Conservation (phyloP, 2,888 invertebrate genomes). For the Acrobasis consociella region DNA sequence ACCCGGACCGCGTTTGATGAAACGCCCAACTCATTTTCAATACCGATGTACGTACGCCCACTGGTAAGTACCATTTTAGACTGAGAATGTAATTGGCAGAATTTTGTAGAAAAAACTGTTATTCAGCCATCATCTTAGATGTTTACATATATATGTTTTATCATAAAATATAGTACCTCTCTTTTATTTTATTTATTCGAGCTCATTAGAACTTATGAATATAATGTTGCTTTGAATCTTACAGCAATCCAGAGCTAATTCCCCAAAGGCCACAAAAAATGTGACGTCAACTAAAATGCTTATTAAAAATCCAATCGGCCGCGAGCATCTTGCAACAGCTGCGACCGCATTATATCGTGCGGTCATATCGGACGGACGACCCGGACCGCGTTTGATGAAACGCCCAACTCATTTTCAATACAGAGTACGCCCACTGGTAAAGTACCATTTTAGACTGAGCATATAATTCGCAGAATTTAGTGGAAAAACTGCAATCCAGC, state of each 20-base stretch:
- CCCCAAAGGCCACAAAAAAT: constrained; percentile 1
- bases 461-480: not conserved
- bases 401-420: constrained; percentile 55
- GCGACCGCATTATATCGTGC: constrained; percentile 63
- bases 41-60: constrained; percentile 36
- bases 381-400: constrained; percentile 60
- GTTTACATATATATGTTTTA: no score
- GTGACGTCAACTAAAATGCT: constrained; percentile 23
- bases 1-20: constrained; percentile 58
- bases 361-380: constrained; percentile 51
- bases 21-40: constrained; percentile 59
- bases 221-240: no score
- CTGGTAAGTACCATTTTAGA: constrained; percentile 28
- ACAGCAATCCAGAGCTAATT: not conserved
- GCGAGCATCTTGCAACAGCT: constrained; percentile 51
- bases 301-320: constrained; percentile 68
- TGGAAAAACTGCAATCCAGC: no score
- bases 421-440: constrained; percentile 28
- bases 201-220: no score
- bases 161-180: no score
- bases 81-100: not conserved
- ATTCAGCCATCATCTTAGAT: no score
- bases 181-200: no score
- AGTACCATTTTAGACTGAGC: constrained; percentile 31
- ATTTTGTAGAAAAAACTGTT: no score